These are phyloP conservation scores for Acanthosepion lycidas DNA, from an alignment of 2,888 invertebrate genomes.

Conservation along the genomic window DNA sequence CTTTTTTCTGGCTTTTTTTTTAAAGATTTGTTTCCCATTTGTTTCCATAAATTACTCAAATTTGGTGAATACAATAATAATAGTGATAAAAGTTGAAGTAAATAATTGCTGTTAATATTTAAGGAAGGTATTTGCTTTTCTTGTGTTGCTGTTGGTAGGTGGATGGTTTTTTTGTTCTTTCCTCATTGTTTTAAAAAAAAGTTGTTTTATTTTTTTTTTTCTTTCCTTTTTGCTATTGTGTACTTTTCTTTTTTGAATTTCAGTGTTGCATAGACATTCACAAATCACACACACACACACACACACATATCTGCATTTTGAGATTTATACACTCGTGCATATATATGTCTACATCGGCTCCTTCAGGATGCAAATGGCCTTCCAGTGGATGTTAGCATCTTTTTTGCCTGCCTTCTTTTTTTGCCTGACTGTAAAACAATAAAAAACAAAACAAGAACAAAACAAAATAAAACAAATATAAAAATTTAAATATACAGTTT, in stretches of 20 bases:
- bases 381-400: background rate
- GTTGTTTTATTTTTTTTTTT: background rate
- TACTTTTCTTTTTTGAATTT: too few relatives aligned
- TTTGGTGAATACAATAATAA: background rate
- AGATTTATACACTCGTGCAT: too few relatives aligned
- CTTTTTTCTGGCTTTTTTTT: background rate
- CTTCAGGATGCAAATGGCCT: background rate
- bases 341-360: too few relatives aligned
- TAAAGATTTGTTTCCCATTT: background rate
- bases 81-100: background rate
- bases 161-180: background rate
- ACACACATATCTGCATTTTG: too few relatives aligned
- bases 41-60: background rate
- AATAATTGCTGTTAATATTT: background rate
- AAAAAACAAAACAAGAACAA: background rate
- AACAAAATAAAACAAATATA: constrained; percentile 16
- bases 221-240: background rate
- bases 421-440: background rate
- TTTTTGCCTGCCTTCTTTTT: background rate
- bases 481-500: background rate
- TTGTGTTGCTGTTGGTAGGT: background rate
- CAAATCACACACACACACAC: too few relatives aligned
- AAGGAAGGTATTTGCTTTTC: background rate
- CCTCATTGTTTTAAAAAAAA: background rate
- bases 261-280: too few relatives aligned